Percentiles rank a stretch among this genome's conserved stretches.
Evolutionary conservation across 2,888 invertebrate species (phyloP).

Genomic region (Rosalia funebris): DNA sequence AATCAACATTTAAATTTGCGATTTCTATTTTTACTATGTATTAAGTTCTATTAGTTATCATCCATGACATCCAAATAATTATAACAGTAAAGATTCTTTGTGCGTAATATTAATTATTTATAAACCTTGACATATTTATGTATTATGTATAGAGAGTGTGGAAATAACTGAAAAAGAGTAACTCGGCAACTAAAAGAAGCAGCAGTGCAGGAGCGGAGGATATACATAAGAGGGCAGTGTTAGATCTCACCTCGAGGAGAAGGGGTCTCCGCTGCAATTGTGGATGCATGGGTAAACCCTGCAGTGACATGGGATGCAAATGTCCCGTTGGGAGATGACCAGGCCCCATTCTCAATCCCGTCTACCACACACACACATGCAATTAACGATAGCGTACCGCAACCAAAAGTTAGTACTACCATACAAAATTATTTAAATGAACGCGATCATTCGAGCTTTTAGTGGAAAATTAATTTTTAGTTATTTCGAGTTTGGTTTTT

Average conservation of each 20-base stretch:
- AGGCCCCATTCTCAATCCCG: conserved; percentile 65
- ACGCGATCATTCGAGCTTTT: not conserved
- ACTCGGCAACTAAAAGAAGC: conserved; percentile 9
- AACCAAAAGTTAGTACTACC: conserved; percentile 51
- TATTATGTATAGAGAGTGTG: too few relatives aligned
- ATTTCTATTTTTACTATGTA: too few relatives aligned
- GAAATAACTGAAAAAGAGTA: too few relatives aligned
- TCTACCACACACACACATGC: conserved; percentile 66
- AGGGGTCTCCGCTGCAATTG: conserved; percentile 74
- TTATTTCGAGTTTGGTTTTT: too few relatives aligned
- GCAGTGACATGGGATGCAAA: conserved; percentile 64
- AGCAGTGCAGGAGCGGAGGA: conserved; percentile 32
- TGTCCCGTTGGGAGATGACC: conserved; percentile 62
- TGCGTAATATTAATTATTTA: too few relatives aligned
- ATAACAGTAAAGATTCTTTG: too few relatives aligned
- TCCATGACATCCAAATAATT: too few relatives aligned
- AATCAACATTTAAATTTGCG: too few relatives aligned
- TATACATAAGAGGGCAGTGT: conserved; percentile 40
- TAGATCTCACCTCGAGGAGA: conserved; percentile 83
- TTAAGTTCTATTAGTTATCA: too few relatives aligned
- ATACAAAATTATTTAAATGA: conserved; percentile 5
- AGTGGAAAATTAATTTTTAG: not conserved
- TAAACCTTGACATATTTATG: too few relatives aligned
- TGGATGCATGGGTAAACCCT: conserved; percentile 62
- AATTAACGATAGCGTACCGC: conserved; percentile 64